These are phyloP conservation scores for Pangasius sanitwongsei DNA, from an alignment of 2,797 vertebrate species.

Conservation along the genomic window DNA sequence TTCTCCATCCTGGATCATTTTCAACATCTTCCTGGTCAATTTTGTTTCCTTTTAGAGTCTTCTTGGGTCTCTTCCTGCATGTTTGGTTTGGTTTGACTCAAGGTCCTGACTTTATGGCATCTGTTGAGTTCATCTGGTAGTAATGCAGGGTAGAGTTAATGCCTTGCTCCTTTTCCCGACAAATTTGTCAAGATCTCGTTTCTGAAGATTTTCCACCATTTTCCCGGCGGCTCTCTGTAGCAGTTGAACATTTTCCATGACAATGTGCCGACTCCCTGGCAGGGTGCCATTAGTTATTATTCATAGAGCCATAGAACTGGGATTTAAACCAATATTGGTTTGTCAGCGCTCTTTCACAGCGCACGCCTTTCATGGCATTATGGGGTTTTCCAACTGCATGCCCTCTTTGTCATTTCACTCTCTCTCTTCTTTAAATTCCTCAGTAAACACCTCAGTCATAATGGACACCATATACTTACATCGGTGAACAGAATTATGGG, in stretches of 20 bases:
- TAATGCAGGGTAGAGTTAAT: neutral
- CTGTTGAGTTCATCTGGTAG: neutral
- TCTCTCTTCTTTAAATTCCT: neutral
- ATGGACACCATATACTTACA: conserved; percentile 33
- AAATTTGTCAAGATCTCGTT: neutral
- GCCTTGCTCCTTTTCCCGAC: neutral
- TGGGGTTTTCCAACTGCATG: conserved; percentile 70
- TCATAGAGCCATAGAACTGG: conserved; percentile 71
- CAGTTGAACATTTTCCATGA: conserved; percentile 70
- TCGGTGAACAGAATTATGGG: neutral
- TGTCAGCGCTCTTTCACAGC: conserved; percentile 65
- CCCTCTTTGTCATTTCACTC: conserved; percentile 60
- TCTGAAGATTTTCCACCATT: neutral
- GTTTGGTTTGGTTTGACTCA: neutral
- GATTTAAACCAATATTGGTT: conserved; percentile 79
- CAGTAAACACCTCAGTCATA: neutral
- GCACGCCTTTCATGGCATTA: conserved; percentile 72
- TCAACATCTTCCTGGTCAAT: neutral
- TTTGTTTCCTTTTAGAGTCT: neutral
- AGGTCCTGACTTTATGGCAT: neutral
- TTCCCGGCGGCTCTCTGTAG: neutral
- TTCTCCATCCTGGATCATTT: neutral
- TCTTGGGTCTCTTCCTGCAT: neutral
- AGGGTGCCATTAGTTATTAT: conserved; percentile 76
- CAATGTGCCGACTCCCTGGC: conserved; percentile 67